These are phyloP conservation scores for Cynaeus angustus DNA, from an alignment of 2,888 invertebrate genomes.

Conservation along the genomic window DNA sequence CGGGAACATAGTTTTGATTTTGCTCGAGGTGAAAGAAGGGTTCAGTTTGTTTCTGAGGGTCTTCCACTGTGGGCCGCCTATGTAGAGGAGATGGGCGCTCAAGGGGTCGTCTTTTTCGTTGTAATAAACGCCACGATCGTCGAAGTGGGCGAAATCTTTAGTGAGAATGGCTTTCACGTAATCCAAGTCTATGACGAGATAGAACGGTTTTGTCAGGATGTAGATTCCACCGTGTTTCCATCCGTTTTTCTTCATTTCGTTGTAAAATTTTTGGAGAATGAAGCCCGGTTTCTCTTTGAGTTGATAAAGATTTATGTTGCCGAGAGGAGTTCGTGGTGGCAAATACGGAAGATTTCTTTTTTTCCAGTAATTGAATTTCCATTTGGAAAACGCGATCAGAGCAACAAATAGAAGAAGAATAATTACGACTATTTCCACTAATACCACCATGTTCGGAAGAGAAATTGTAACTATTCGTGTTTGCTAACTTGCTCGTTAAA, in stretches of 20 bases:
- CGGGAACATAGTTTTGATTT: neutral
- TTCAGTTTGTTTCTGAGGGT: neutral
- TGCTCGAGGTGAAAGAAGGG: neutral
- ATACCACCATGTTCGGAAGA: neutral
- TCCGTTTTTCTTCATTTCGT: neutral
- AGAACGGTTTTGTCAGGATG: neutral
- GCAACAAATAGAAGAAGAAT: neutral
- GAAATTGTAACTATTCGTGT: neutral
- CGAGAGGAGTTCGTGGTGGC: neutral
- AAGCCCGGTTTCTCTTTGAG: neutral
- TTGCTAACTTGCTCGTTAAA: neutral
- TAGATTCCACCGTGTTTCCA: constrained; percentile 1
- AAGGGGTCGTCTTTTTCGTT: constrained; percentile 4
- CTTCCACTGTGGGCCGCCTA: neutral
- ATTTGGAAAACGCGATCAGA: neutral
- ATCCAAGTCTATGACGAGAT: neutral
- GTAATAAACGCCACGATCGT: neutral
- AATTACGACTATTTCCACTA: neutral
- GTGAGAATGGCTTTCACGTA: neutral
- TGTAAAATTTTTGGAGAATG: neutral
- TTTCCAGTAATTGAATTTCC: neutral
- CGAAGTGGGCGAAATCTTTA: neutral
- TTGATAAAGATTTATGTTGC: neutral
- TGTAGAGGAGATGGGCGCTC: neutral
- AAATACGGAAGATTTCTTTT: constrained; percentile 2